Evolutionary conservation across 2,888 invertebrate species (phyloP).

Genomic region (Perithous albicinctus): DNA sequence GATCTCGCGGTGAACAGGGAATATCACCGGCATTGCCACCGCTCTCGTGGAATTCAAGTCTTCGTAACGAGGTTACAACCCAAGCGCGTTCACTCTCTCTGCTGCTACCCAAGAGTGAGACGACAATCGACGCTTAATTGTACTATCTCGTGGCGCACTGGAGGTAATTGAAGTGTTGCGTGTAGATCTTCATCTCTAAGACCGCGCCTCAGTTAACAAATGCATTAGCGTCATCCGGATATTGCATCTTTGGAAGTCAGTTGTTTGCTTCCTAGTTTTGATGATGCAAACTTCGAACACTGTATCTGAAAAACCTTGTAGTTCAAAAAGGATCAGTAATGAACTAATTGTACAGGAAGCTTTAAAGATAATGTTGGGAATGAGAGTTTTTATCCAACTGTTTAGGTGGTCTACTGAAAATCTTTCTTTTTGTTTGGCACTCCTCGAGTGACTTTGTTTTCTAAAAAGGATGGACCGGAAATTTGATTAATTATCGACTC

Average conservation of each 20-base stretch:
- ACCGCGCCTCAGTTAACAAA: conserved; percentile 6
- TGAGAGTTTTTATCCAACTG: too few species aligned
- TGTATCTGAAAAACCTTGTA: too few species aligned
- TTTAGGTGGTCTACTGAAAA: too few species aligned
- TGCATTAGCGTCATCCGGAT: conserved; percentile 33
- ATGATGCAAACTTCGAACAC: conserved; percentile 11
- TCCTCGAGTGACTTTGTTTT: too few species aligned
- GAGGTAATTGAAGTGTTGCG: conserved; percentile 41
- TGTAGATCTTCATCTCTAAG: background rate
- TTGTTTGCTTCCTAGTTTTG: background rate
- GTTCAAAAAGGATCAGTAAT: too few species aligned
- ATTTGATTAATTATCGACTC: too few species aligned
- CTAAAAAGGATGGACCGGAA: too few species aligned
- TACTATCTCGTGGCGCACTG: conserved; percentile 48
- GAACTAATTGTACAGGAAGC: too few species aligned
- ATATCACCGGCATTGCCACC: conserved; percentile 74
- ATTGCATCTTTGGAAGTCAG: conserved; percentile 21
- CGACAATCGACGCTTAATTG: conserved; percentile 82
- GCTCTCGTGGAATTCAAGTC: conserved; percentile 80
- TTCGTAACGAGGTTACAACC: conserved; percentile 82
- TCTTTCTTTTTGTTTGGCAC: too few species aligned
- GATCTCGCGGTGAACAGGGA: conserved; percentile 79
- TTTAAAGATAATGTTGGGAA: too few species aligned
- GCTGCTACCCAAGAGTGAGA: conserved; percentile 72
- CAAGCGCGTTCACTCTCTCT: conserved; percentile 9